Conservation (phyloP, 2,797 vertebrate genomes). For the Leontopithecus rosalia region DNA sequence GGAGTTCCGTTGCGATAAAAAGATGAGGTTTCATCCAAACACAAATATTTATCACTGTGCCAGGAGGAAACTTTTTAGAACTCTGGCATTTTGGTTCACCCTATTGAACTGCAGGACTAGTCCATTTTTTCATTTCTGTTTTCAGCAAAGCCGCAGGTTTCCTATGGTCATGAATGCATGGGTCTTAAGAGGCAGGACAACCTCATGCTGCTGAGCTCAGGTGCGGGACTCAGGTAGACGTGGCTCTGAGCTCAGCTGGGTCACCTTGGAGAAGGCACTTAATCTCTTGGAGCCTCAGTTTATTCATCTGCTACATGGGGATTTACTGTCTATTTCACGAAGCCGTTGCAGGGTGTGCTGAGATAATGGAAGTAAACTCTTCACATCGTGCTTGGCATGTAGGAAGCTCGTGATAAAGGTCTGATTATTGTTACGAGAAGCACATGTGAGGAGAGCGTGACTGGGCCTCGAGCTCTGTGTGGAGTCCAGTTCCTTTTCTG, state of each 20-base stretch:
- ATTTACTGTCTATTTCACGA: not conserved
- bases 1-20: not conserved
- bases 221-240: not conserved
- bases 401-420: not conserved
- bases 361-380: not conserved
- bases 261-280: not conserved
- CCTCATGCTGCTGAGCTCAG: not conserved
- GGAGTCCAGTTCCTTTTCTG: not conserved
- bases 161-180: not conserved
- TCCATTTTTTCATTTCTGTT: not conserved
- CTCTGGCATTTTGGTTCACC: not conserved
- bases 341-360: not conserved
- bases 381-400: accelerated
- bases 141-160: not conserved
- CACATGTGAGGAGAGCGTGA: not conserved
- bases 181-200: not conserved
- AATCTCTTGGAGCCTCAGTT: not conserved
- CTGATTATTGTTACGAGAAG: accelerated
- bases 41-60: not conserved
- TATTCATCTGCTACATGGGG: not conserved
- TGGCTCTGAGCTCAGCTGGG: not conserved
- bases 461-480: accelerated
- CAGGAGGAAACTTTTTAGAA: not conserved
- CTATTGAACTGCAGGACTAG: not conserved
- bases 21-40: not conserved